These are phyloP conservation scores for Caenorhabditis sp. DNA, from an alignment of 2,888 invertebrate species.

Conservation along the genomic window DNA sequence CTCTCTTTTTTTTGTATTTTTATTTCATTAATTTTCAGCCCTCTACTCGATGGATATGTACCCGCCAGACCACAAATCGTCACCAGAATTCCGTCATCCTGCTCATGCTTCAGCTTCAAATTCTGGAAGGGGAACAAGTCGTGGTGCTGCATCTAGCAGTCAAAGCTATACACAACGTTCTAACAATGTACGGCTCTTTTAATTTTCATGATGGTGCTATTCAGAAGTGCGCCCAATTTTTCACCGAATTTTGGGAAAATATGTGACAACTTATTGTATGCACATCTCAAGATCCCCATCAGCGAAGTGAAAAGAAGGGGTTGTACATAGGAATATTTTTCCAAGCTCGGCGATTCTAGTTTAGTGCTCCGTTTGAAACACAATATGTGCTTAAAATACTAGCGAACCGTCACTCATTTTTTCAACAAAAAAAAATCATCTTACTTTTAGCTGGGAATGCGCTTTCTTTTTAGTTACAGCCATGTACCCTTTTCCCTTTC, in stretches of 20 bases:
- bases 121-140: not conserved
- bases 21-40: not conserved
- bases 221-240: too few relatives aligned
- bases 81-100: not conserved
- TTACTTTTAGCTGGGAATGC: not conserved
- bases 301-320: too few relatives aligned
- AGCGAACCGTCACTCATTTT: too few relatives aligned
- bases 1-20: not conserved
- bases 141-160: constrained; percentile 7
- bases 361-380: too few relatives aligned
- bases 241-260: too few relatives aligned
- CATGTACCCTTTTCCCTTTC: not conserved
- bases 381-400: too few relatives aligned
- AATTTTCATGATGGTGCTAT: too few relatives aligned
- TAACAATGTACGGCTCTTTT: constrained; percentile 21
- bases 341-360: too few relatives aligned
- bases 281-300: too few relatives aligned
- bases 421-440: too few relatives aligned
- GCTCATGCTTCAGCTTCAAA: not conserved
- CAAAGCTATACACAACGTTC: constrained; percentile 26
- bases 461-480: not conserved
- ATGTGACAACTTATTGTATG: too few relatives aligned
- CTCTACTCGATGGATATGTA: constrained; percentile 51
- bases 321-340: not conserved
- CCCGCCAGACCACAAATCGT: constrained; percentile 30